These are phyloP conservation scores for Sesia bembeciformis DNA, from an alignment of 2,888 invertebrate genomes.

Conservation along the genomic window DNA sequence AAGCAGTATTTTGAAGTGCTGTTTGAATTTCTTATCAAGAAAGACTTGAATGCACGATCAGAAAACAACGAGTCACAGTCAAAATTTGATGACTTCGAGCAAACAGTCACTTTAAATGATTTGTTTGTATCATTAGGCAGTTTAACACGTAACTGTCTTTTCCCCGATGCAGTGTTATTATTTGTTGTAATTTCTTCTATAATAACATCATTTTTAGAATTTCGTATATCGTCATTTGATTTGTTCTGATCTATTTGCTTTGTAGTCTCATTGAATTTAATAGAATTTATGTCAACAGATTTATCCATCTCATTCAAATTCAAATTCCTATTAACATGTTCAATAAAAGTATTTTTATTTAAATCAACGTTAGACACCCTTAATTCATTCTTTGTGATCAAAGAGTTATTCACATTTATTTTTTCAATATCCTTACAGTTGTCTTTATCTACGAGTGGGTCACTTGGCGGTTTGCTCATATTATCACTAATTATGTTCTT, in stretches of 20 bases:
- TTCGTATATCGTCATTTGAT: no score
- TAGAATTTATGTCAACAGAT: background rate
- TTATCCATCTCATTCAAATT: no score
- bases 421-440: background rate
- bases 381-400: background rate
- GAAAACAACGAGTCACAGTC: conserved; percentile 37
- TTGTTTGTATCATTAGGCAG: conserved; percentile 36
- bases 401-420: background rate
- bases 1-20: conserved; percentile 32
- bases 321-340: no score
- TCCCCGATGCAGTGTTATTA: conserved; percentile 23
- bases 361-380: no score
- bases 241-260: no score
- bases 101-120: conserved; percentile 42
- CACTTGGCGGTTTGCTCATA: no score
- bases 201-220: conserved; percentile 18
- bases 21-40: conserved; percentile 27
- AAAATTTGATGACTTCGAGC: conserved; percentile 26
- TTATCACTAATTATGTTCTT: no score
- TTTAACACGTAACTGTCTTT: conserved; percentile 30
- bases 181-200: conserved; percentile 29
- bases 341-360: no score
- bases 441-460: no score
- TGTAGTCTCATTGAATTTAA: background rate
- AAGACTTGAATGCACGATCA: conserved; percentile 31